Evolutionary conservation across 2,888 invertebrate genomes (phyloP).

Genomic region (Cyclophora punctaria): DNA sequence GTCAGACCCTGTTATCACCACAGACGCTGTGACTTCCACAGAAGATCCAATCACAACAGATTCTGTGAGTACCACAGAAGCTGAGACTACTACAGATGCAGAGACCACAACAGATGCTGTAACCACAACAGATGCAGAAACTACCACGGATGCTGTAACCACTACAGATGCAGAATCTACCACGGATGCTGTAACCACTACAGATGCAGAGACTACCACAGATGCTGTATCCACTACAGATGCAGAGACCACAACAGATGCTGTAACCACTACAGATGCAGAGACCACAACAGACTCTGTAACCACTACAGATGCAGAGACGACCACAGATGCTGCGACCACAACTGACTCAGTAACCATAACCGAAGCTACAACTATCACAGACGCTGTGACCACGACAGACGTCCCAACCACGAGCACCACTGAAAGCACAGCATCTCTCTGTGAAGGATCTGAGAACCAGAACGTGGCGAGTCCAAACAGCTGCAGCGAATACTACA

Average conservation of each 20-base stretch:
- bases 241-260: background rate
- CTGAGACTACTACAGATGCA: background rate
- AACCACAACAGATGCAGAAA: background rate
- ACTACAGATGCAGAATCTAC: conserved; percentile 2
- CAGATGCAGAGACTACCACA: conserved; percentile 2
- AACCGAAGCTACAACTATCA: too few species aligned
- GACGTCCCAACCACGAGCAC: too few species aligned
- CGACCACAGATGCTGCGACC: too few species aligned
- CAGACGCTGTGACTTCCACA: background rate
- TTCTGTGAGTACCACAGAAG: conserved; percentile 1
- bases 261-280: conserved; percentile 1
- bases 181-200: background rate
- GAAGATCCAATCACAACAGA: conserved; percentile 1
- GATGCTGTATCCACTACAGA: conserved; percentile 6
- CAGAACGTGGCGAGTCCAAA: conserved; percentile 16
- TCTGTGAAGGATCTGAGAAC: conserved; percentile 9
- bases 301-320: too few species aligned
- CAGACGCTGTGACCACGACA: too few species aligned
- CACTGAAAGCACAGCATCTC: background rate
- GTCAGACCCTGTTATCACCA: too few species aligned
- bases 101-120: background rate
- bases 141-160: background rate
- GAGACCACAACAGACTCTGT: background rate
- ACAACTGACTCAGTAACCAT: too few species aligned
- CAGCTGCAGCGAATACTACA: conserved; percentile 15